These are phyloP conservation scores for Plagodis dolabraria DNA, from an alignment of 2,888 invertebrate species.

Conservation along the genomic window DNA sequence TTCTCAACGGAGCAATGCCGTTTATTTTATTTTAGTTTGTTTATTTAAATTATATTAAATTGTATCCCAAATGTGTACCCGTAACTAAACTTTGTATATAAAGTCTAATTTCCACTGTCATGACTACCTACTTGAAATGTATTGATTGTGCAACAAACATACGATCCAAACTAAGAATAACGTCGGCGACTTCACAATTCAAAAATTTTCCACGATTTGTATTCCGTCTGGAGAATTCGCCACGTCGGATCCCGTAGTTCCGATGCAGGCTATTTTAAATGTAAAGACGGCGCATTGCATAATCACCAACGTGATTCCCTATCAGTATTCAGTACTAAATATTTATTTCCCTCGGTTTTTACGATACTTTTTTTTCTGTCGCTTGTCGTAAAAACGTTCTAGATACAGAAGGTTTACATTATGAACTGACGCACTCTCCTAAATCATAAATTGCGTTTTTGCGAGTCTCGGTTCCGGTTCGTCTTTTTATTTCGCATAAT, in stretches of 20 bases:
- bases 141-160: constrained; percentile 31
- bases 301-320: constrained; percentile 80
- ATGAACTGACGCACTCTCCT: constrained; percentile 29
- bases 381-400: constrained; percentile 59
- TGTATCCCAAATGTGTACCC: too few relatives aligned
- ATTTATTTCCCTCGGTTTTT: constrained; percentile 73
- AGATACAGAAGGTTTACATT: constrained; percentile 50
- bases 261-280: constrained; percentile 81
- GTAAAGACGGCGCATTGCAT: constrained; percentile 80
- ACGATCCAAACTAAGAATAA: constrained; percentile 54
- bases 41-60: too few relatives aligned
- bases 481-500: background rate
- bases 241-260: constrained; percentile 71
- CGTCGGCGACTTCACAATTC: constrained; percentile 64
- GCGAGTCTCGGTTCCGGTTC: constrained; percentile 2
- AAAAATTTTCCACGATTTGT: constrained; percentile 80
- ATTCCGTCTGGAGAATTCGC: constrained; percentile 79
- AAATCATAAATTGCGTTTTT: constrained; percentile 17
- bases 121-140: constrained; percentile 1
- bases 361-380: constrained; percentile 58
- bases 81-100: too few relatives aligned
- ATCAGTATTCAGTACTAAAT: constrained; percentile 78
- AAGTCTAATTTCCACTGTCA: too few relatives aligned
- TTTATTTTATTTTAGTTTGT: too few relatives aligned
- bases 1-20: too few relatives aligned